phyloP scores from a whole-genome alignment of 2,888 invertebrate species.

The Trichacis sp. region DNA sequence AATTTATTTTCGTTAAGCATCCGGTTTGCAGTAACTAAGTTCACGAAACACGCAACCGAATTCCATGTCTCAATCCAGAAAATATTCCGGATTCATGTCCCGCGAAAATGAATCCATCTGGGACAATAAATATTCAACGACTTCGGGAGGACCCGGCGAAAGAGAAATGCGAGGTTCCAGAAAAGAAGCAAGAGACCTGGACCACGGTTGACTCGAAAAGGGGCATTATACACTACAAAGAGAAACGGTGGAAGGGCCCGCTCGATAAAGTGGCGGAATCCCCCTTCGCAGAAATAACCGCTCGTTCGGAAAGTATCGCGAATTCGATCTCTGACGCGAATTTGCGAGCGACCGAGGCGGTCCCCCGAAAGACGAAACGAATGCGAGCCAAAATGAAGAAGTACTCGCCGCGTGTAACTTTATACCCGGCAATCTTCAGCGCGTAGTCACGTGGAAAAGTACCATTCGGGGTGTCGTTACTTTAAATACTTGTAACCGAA shows the following conservation, averaged over 20 bases:
- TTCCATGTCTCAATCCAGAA: background rate
- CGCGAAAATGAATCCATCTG: background rate
- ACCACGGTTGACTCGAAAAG: background rate
- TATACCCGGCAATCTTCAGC: constrained; percentile 59
- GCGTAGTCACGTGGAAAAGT: constrained; percentile 59
- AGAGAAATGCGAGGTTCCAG: too few relatives aligned
- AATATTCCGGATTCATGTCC: too few relatives aligned
- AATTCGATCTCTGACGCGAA: constrained; percentile 56
- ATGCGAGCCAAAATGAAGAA: constrained; percentile 38
- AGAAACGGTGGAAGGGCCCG: background rate
- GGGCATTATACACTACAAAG: background rate
- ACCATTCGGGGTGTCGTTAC: constrained; percentile 13
- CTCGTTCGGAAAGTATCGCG: constrained; percentile 45
- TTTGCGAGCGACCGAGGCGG: constrained; percentile 47
- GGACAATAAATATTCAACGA: constrained; percentile 3
- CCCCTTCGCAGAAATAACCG: constrained; percentile 20
- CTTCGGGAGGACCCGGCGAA: background rate
- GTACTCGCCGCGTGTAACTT: constrained; percentile 57
- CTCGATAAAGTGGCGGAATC: constrained; percentile 26
- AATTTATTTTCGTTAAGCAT: too few relatives aligned
- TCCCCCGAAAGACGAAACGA: constrained; percentile 30
- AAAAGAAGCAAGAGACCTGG: background rate
- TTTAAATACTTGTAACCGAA: background rate
- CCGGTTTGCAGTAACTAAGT: too few relatives aligned
- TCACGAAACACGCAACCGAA: too few relatives aligned